These are phyloP conservation scores for Automeris io DNA, from an alignment of 2,888 invertebrate genomes.

Conservation along the genomic window DNA sequence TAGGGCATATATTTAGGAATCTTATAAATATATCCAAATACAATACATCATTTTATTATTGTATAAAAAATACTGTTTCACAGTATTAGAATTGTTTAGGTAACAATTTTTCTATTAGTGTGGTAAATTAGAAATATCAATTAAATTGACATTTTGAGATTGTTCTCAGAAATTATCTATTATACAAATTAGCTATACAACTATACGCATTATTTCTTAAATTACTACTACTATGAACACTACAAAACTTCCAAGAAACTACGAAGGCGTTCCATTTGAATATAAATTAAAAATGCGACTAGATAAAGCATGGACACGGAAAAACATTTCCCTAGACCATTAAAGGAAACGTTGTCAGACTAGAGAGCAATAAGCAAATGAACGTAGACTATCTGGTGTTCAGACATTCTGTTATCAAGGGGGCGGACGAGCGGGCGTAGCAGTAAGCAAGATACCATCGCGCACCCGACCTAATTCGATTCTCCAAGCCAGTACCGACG, in stretches of 20 bases:
- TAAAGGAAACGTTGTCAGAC: constrained; percentile 47
- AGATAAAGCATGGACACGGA: constrained; percentile 55
- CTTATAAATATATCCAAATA: no score
- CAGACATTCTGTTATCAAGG: constrained; percentile 50
- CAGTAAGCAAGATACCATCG: constrained; percentile 55
- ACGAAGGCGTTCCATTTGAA: constrained; percentile 27
- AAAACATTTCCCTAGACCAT: constrained; percentile 48
- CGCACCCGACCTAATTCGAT: constrained; percentile 65
- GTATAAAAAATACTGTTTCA: no score
- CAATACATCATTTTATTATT: no score
- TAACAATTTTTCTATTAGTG: not conserved
- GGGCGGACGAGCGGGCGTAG: constrained; percentile 38
- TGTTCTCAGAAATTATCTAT: no score
- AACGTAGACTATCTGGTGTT: constrained; percentile 47
- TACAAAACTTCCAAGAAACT: constrained; percentile 10
- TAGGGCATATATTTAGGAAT: no score
- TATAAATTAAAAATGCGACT: constrained; percentile 35
- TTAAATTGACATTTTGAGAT: not conserved
- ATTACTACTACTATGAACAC: constrained; percentile 4
- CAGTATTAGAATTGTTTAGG: no score
- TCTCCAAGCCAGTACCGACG: constrained; percentile 34
- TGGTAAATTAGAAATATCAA: not conserved
- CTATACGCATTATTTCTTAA: no score
- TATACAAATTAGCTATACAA: no score
- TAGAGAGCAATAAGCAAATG: constrained; percentile 62